Percentiles rank a stretch among this genome's conserved stretches.
These are phyloP conservation scores for Sander lucioperca DNA, from an alignment of 2,113 vertebrate species.

Conservation along the genomic window DNA sequence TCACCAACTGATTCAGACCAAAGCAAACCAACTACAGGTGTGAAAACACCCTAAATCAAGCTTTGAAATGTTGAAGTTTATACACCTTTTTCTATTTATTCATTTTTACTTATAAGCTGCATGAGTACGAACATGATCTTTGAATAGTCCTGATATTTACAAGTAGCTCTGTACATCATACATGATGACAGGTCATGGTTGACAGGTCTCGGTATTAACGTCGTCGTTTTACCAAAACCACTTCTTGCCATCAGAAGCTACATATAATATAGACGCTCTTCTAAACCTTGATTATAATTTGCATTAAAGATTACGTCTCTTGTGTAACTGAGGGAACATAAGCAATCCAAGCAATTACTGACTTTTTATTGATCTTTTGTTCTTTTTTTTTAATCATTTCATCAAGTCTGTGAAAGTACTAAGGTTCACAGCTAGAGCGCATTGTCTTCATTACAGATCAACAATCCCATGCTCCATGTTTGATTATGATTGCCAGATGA, in stretches of 20 bases:
- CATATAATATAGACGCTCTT: background rate
- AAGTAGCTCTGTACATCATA: background rate
- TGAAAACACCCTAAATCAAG: background rate
- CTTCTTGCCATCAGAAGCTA: background rate
- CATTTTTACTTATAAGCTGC: background rate
- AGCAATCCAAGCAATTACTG: background rate
- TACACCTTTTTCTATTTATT: background rate
- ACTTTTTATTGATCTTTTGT: constrained; percentile 10
- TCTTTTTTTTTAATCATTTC: constrained; percentile 2
- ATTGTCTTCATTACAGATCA: background rate
- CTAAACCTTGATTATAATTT: background rate
- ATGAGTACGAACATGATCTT: background rate
- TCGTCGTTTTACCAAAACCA: background rate
- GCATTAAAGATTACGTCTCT: background rate
- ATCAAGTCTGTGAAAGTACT: background rate
- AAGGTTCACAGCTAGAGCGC: background rate
- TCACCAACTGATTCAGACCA: no score
- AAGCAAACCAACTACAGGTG: no score
- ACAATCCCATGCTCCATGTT: background rate
- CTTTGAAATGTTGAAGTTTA: background rate
- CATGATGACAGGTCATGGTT: background rate
- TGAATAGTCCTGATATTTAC: background rate
- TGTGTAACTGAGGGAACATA: constrained; percentile 3
- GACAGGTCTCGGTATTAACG: background rate
- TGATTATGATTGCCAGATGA: constrained; percentile 23